These are phyloP conservation scores for Himalopsyche kuldschensis DNA, from an alignment of 2,888 invertebrate species.

Conservation along the genomic window DNA sequence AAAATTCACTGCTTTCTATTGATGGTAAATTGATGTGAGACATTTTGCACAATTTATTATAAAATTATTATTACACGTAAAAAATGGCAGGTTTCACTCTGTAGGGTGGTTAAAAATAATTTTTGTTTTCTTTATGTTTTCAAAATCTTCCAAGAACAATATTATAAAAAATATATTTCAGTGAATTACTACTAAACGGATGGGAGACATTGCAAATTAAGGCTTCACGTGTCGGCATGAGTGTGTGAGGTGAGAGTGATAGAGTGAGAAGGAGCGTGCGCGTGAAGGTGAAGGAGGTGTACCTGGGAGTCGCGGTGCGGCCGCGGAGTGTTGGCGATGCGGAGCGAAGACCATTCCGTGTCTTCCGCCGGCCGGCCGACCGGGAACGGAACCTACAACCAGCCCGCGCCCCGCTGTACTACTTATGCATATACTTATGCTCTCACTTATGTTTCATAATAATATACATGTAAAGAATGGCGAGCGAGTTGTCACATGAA, in stretches of 20 bases:
- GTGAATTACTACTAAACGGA: not conserved
- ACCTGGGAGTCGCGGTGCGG: conserved; percentile 59
- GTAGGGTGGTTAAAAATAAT: no score
- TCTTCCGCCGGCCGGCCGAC: conserved; percentile 66
- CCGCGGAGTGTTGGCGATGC: conserved; percentile 54
- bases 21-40: no score
- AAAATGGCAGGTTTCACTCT: no score
- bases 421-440: not conserved
- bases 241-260: not conserved
- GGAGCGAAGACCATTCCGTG: conserved; percentile 66
- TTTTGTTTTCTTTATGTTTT: no score
- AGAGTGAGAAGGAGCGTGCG: not conserved
- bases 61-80: no score
- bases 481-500: not conserved
- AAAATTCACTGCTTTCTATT: no score
- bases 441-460: not conserved
- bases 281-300: conserved; percentile 40
- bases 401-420: conserved; percentile 26
- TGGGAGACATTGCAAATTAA: not conserved
- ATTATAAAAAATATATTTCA: no score
- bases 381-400: conserved; percentile 62
- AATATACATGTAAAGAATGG: not conserved
- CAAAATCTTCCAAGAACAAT: no score
- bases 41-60: no score
- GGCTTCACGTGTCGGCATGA: not conserved